A percentile compares a stretch with the other conserved stretches of the same genome.
These are phyloP conservation scores for Antheraea yamamai DNA, from an alignment of 2,888 invertebrate species.

Conservation along the genomic window DNA sequence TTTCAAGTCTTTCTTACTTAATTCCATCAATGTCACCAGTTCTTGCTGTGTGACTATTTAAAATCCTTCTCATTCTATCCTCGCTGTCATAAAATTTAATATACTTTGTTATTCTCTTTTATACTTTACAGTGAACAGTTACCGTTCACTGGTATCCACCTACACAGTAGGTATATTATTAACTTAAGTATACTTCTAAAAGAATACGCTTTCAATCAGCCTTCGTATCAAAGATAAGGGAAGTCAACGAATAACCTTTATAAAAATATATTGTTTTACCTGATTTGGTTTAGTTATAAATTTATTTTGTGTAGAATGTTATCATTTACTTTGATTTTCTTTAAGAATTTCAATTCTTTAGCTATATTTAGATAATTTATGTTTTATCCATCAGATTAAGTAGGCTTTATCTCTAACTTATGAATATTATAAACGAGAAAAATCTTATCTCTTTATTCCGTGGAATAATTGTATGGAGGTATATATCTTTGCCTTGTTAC, in stretches of 20 bases:
- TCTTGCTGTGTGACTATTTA: too few relatives aligned
- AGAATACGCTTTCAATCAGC: neutral
- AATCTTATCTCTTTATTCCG: too few relatives aligned
- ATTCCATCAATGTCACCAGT: too few relatives aligned
- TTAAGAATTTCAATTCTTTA: neutral
- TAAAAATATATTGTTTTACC: neutral
- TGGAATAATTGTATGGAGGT: too few relatives aligned
- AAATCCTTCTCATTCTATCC: neutral
- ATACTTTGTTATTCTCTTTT: neutral
- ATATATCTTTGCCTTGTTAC: too few relatives aligned
- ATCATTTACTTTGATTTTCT: neutral
- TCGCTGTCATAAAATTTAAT: neutral
- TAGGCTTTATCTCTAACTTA: too few relatives aligned
- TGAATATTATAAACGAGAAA: too few relatives aligned
- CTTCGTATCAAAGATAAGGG: neutral
- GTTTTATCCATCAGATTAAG: neutral
- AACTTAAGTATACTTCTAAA: conserved; percentile 1
- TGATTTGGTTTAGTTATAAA: neutral
- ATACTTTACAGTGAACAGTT: neutral
- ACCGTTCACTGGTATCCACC: neutral
- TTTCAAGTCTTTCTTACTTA: too few relatives aligned
- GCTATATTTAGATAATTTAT: neutral
- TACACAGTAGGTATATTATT: conserved; percentile 1
- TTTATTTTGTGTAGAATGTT: neutral
- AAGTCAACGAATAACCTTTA: neutral